These are phyloP conservation scores for Phenganax subtilis DNA, from an alignment of 92 coral and sea anemone species.

Conservation along the genomic window DNA sequence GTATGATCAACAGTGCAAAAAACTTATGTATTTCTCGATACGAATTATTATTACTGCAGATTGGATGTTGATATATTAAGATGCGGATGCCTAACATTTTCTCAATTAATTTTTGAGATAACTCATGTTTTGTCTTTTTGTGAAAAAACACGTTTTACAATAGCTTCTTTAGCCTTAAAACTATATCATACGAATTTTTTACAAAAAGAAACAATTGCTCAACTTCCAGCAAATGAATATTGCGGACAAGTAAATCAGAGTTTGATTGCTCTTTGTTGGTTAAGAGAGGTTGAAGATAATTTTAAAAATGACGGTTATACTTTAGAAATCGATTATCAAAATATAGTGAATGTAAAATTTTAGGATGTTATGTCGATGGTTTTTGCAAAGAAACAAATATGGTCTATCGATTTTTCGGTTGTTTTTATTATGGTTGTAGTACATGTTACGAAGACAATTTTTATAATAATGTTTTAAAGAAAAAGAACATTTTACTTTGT, in stretches of 20 bases:
- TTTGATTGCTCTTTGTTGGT: slow-evolving; percentile 22
- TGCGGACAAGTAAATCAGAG: slow-evolving; percentile 23
- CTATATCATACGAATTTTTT: slow-evolving; percentile 20
- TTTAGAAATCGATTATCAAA: not conserved
- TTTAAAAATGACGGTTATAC: not conserved
- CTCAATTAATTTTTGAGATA: slow-evolving; percentile 5
- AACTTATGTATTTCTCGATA: slow-evolving; percentile 21
- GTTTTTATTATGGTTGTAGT: slow-evolving; percentile 35
- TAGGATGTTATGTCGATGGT: slow-evolving; percentile 25
- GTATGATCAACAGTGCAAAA: not conserved
- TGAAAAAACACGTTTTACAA: slow-evolving; percentile 16
- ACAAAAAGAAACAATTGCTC: slow-evolving; percentile 15
- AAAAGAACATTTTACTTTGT: slow-evolving; percentile 1
- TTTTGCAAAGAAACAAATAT: slow-evolving; percentile 17
- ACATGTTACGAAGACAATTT: slow-evolving; percentile 8
- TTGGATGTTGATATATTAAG: slow-evolving; percentile 32
- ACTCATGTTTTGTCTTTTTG: slow-evolving; percentile 19
- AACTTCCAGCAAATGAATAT: slow-evolving; percentile 27
- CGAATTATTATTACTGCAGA: slow-evolving; percentile 26
- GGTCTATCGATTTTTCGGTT: slow-evolving; percentile 22
- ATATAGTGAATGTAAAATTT: slow-evolving; percentile 19
- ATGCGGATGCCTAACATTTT: slow-evolving; percentile 17
- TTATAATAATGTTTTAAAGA: slow-evolving; percentile 17
- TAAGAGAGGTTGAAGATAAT: slow-evolving; percentile 17
- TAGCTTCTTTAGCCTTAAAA: slow-evolving; percentile 26